Evolutionary conservation across 2,888 invertebrate genomes (phyloP).

Genomic region (Hypomecis punctinalis): DNA sequence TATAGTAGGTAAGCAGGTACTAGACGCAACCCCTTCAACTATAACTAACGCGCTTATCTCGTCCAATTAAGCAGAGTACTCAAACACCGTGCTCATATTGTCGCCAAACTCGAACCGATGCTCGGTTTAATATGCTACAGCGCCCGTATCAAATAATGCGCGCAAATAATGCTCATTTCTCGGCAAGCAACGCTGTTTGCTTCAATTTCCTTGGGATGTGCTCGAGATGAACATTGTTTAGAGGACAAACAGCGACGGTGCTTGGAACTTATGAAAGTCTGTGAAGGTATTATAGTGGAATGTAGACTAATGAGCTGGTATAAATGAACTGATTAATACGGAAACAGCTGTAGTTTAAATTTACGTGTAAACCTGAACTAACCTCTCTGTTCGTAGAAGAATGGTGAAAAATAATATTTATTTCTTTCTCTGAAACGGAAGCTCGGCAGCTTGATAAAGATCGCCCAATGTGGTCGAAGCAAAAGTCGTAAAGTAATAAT

Average conservation of each 20-base stretch:
- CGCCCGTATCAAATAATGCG: background rate
- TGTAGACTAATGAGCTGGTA: too few relatives aligned
- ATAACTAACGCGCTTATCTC: constrained; percentile 21
- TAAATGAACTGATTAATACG: too few relatives aligned
- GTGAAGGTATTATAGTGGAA: background rate
- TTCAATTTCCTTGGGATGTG: constrained; percentile 12
- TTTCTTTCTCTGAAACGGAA: too few relatives aligned
- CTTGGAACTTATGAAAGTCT: background rate
- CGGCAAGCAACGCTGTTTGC: background rate
- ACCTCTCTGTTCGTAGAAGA: too few relatives aligned
- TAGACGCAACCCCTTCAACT: constrained; percentile 6
- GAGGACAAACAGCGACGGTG: background rate
- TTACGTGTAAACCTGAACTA: too few relatives aligned
- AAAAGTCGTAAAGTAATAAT: too few relatives aligned
- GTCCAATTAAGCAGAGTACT: constrained; percentile 22
- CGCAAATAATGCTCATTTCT: too few relatives aligned
- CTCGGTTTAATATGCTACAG: background rate
- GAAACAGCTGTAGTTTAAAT: too few relatives aligned
- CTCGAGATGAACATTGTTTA: constrained; percentile 4
- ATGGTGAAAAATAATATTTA: too few relatives aligned
- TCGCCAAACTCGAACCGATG: constrained; percentile 2
- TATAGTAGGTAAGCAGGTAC: too few relatives aligned
- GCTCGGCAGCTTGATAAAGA: too few relatives aligned
- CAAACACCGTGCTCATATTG: constrained; percentile 6
- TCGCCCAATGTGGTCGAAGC: too few relatives aligned